A percentile compares a stretch with the other conserved stretches of the same genome.
phyloP scores from a whole-genome alignment of 2,888 invertebrate species.

The Dicycla oo region DNA sequence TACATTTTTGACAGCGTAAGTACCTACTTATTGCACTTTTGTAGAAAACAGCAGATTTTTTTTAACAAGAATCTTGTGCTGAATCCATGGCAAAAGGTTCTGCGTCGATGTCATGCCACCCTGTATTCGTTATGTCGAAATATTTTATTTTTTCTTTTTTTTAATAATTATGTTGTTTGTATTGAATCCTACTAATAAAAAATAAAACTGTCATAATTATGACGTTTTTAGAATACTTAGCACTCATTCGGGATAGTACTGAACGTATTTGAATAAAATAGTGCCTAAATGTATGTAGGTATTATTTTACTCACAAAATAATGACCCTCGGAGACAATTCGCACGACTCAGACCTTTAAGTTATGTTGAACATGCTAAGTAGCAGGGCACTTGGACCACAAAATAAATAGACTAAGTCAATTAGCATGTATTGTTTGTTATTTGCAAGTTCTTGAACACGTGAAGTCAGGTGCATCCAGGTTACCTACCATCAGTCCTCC shows the following conservation, averaged over 20 bases:
- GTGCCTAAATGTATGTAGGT: neutral
- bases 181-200: too few species aligned
- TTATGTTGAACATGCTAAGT: constrained; percentile 41
- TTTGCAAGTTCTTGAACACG: neutral
- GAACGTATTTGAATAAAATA: constrained; percentile 6
- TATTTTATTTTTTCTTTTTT: neutral
- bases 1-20: too few species aligned
- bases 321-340: constrained; percentile 40
- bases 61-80: too few species aligned
- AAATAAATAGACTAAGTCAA: constrained; percentile 28
- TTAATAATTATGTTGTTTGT: neutral
- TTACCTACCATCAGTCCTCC: neutral
- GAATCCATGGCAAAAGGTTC: too few species aligned
- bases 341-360: constrained; percentile 56
- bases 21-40: too few species aligned
- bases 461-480: neutral
- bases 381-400: constrained; percentile 31
- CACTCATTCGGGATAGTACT: neutral
- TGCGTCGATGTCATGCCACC: too few species aligned
- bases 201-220: neutral
- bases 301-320: constrained; percentile 44
- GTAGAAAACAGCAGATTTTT: too few species aligned
- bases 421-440: constrained; percentile 4
- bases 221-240: neutral
- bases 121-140: too few species aligned